Evolutionary conservation across 2,113 vertebrate species (phyloP), one percentile per base, ranked within the genome.

Genomic region (Choloepus hoffmanni): DNA sequence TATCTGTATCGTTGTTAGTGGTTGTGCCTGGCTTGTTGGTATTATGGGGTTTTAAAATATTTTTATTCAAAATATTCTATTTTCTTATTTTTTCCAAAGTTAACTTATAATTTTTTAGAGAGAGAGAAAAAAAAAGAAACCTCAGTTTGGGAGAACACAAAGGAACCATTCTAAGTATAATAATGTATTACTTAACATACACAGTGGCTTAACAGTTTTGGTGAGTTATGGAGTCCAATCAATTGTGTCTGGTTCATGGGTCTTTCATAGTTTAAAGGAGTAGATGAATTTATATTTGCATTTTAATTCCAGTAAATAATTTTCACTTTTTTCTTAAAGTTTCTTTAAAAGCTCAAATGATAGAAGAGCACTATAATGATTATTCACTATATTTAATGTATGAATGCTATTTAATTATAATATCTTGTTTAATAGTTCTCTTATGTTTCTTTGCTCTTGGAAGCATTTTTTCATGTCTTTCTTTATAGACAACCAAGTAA

Each of bases 371-470:
- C 0, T 30, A 0, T 78, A 55, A 45, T 72, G 15, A 62, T 85
- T 76, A 26, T 73, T 87, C 24, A 36, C 30, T 65, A 24, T 60
- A 13, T 62, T 83, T 63, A 50, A 30, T 78, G 19, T 40, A n/a
- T 77, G 23, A 73, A 26, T 93, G 18, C 84, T 85, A 85, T 74
- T 76, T 65, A 91, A 77, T 63, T 73, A 65, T 19, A 18, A 40
- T 83, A 95, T 84, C 82, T 97, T 60, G 58, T 77, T 96, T 97
- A 97, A 96, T 97, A 97, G 95, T 96, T 96, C 82, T 95, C 53
- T n/a, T 98, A 94, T 96, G 97, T 97, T 97, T 94, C 95, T 97
- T 96, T 98, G 97, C 97, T 98, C 97, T 94, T 98, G 77, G 98
- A 97, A 98, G 94, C 96, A 94, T 97, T 98, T 97, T 97, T 96